Conservation (phyloP, 2,797 vertebrate species). For the Sciaenops ocellatus region DNA sequence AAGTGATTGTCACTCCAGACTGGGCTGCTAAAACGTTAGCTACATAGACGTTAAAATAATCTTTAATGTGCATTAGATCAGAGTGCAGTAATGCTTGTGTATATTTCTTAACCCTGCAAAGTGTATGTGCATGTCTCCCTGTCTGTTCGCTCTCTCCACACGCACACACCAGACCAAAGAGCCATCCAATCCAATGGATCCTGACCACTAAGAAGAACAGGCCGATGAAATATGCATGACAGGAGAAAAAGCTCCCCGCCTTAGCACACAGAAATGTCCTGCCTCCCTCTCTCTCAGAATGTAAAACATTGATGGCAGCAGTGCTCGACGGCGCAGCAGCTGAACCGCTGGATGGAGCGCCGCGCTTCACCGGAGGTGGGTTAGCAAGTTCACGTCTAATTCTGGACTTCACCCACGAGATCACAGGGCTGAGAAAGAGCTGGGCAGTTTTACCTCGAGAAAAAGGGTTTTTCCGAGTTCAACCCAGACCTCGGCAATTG, state of each 20-base stretch:
- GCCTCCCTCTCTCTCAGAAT: slow-evolving; percentile 50
- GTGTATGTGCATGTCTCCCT: neutral
- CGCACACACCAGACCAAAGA: slow-evolving; percentile 24
- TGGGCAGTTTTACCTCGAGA: slow-evolving; percentile 43
- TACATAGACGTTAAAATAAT: neutral
- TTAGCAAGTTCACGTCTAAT: slow-evolving; percentile 76
- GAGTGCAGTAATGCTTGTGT: neutral
- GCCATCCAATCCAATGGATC: slow-evolving; percentile 54
- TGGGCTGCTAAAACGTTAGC: neutral
- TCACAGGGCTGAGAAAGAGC: slow-evolving; percentile 36
- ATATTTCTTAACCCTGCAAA: neutral
- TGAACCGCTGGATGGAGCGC: slow-evolving; percentile 50
- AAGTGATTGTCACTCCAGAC: neutral
- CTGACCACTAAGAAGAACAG: slow-evolving; percentile 74
- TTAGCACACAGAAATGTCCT: slow-evolving; percentile 65
- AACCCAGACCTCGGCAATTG: neutral
- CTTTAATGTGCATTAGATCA: neutral
- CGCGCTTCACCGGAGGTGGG: slow-evolving; percentile 48
- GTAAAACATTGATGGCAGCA: slow-evolving; percentile 80
- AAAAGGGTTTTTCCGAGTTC: slow-evolving; percentile 55
- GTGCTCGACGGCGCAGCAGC: slow-evolving; percentile 32
- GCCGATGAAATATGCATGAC: slow-evolving; percentile 82
- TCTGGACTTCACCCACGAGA: slow-evolving; percentile 69
- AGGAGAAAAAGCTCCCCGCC: slow-evolving; percentile 63
- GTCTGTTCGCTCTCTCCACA: slow-evolving; percentile 3